A percentile compares a stretch with the other conserved stretches of the same genome.
Conservation (phyloP, 2,888 invertebrate genomes). For the Sicus ferrugineus region DNA sequence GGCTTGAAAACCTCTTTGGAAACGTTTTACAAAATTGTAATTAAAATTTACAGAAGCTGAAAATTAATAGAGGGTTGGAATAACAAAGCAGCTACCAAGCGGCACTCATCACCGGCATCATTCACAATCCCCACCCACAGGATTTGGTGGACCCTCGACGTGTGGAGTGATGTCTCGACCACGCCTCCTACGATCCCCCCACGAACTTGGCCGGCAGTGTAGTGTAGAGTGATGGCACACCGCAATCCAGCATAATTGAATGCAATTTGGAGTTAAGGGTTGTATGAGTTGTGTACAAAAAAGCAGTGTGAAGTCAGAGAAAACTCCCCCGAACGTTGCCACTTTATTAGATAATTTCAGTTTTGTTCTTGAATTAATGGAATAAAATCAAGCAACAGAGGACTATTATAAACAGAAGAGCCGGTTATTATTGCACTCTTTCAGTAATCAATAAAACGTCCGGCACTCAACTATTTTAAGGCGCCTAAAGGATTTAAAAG, state of each 20-base stretch:
- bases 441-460: no score
- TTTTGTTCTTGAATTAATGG: no score
- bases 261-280: conserved; percentile 36
- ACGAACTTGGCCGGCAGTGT: background rate
- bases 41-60: conserved; percentile 29
- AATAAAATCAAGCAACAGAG: no score
- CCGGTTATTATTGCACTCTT: no score
- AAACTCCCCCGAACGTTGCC: conserved; percentile 13
- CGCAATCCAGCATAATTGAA: conserved; percentile 33
- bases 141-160: background rate
- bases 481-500: background rate
- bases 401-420: no score
- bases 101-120: background rate
- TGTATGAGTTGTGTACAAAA: conserved; percentile 36
- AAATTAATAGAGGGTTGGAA: conserved; percentile 6
- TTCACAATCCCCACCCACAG: background rate
- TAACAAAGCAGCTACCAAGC: background rate
- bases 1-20: background rate
- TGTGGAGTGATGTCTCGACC: background rate
- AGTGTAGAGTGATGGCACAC: background rate
- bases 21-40: conserved; percentile 22
- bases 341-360: background rate
- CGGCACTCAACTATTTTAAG: no score
- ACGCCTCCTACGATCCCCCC: background rate
- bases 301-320: no score